Base-by-base conservation (phyloP, 2,113 vertebrate species). In the Hyla sarda region DNA sequence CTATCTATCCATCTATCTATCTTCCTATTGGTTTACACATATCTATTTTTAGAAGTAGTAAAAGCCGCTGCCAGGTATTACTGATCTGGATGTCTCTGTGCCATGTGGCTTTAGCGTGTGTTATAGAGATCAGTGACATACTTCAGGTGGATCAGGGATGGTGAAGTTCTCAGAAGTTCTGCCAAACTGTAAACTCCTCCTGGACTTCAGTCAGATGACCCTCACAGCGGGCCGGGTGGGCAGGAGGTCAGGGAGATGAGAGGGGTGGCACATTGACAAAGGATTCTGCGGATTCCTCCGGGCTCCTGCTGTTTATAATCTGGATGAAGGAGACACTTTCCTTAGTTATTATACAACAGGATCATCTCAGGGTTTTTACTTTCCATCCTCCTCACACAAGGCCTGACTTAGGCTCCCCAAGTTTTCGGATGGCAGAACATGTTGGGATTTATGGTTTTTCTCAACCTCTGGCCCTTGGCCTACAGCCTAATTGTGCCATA, bases 121-220 rank as follows among this genome's bases (percentile, higher is more conserved):
- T 48, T 56, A 21, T 17, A 41, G 37, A 41, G 60, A 54, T 47
- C 60, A 52, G 21, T 32, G 73, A 84, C 74, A 85, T 67, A 23
- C 65, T 85, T 47, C 60, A 69, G 74, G 74, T 78, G 60, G 45
- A 69, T 21, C 11, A n/a, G 30, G 45, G 14, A 7, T 10, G 28
- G 6, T 23, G 58, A 52, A 67, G 13, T 28, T 32, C 19, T 85
- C 12, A 67, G 83, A 85, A 21, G 74, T 11, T 2, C 5, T 1
- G 74, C 83, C 58, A 82, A 74, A 54, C 17, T 54, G 32, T 83
- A n/a, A 74, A n/a, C n/a, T 41, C 34, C 23, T 54, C 28, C 37
- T 74, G 69, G 82, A 83, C 34, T 19, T 7, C 60, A 11, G n/a
- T 56, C 65, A 71, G 17, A 58, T 73, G 45, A 30, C 56, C 41